Evolutionary conservation across 2,113 vertebrate species (phyloP).

Genomic region (Shinisaurus crocodilurus): DNA sequence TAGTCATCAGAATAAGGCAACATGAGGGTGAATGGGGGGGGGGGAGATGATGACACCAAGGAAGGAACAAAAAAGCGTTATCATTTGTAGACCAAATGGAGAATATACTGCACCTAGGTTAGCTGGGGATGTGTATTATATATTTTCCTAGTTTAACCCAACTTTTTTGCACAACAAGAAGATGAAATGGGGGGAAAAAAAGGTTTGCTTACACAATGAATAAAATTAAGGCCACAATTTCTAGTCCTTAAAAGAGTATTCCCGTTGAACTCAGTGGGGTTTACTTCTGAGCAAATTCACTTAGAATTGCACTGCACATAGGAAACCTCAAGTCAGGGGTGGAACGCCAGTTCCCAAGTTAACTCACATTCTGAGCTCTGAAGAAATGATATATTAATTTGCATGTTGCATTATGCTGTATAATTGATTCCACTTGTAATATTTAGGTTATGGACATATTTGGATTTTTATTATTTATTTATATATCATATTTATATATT

Average conservation of each 20-base stretch:
- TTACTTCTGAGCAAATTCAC: not conserved
- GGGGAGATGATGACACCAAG: not conserved
- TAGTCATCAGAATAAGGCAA: conserved; percentile 4
- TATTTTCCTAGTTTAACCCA: not conserved
- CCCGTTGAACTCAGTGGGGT: not conserved
- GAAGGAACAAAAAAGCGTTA: conserved; percentile 5
- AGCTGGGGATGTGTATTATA: not conserved
- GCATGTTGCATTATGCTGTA: not conserved
- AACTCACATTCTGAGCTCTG: not conserved
- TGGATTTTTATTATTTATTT: too few species aligned
- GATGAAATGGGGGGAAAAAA: not conserved
- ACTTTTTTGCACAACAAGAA: not conserved
- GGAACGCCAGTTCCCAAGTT: not conserved
- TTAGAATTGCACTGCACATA: too few species aligned
- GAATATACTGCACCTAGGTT: not conserved
- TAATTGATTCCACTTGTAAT: not conserved
- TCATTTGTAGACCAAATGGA: conserved; percentile 16
- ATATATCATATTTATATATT: too few species aligned
- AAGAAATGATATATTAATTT: not conserved
- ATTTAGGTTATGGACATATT: not conserved
- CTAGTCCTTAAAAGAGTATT: not conserved
- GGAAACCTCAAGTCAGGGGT: not conserved
- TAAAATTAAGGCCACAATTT: not conserved
- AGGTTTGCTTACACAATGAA: not conserved
- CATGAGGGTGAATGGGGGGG: not conserved